Evolutionary conservation across 2,113 vertebrate genomes (phyloP).

Genomic region (Catagonus wagneri): DNA sequence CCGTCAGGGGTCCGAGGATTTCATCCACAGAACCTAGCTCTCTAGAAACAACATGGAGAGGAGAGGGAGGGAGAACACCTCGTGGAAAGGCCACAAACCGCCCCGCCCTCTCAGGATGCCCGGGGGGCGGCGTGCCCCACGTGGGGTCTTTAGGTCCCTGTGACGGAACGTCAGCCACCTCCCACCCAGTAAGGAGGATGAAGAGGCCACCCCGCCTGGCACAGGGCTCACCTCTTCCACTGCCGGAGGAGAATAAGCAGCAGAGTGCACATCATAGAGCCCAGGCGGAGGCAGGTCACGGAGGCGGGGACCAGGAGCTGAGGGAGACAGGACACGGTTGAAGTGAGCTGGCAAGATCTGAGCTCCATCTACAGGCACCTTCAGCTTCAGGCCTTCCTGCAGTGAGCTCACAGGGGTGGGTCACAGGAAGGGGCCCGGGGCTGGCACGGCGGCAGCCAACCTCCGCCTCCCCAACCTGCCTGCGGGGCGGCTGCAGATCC

Average conservation of each 20-base stretch:
- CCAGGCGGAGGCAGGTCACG: conserved; percentile 93
- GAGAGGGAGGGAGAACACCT: conserved; percentile 60
- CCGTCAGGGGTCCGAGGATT: conserved; percentile 92
- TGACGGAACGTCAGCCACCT: background rate
- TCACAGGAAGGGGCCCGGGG: background rate
- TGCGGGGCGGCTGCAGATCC: accelerated
- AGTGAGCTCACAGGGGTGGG: background rate
- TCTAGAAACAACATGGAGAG: conserved; percentile 82
- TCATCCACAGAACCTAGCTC: conserved; percentile 93
- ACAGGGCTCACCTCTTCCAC: conserved; percentile 92
- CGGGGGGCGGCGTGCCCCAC: background rate
- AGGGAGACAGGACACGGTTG: conserved; percentile 9
- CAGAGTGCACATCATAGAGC: conserved; percentile 96
- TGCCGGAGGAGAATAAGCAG: conserved; percentile 95
- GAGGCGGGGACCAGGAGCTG: conserved; percentile 93
- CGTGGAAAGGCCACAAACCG: conserved; percentile 69
- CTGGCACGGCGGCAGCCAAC: background rate
- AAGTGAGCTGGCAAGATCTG: background rate
- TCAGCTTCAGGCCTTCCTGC: background rate
- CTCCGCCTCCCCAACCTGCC: background rate
- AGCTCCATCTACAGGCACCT: background rate
- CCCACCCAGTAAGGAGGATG: background rate
- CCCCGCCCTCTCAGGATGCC: background rate
- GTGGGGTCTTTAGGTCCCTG: background rate
- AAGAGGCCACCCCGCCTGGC: background rate